A percentile compares a stretch with the other conserved stretches of the same genome.
phyloP scores from a whole-genome alignment of 2,888 invertebrate species.

The Himalopsyche japonica region DNA sequence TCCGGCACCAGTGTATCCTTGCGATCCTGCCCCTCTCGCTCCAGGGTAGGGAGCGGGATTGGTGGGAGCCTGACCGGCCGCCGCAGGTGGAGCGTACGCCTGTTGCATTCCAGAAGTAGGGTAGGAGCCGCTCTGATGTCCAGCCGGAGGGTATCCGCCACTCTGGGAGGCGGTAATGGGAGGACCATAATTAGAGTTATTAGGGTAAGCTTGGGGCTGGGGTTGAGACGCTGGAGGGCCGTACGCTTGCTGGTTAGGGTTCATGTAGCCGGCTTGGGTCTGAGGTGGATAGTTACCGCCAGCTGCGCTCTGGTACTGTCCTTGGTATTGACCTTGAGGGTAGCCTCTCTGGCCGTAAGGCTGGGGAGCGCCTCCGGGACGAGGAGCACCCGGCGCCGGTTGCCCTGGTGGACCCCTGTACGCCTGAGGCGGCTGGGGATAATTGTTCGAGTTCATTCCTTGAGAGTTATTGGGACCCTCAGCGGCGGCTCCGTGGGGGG shows the following conservation, averaged over 20 bases:
- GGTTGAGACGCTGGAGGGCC: slow-evolving; percentile 66
- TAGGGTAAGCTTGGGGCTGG: slow-evolving; percentile 69
- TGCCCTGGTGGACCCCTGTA: slow-evolving; percentile 59
- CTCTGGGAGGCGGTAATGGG: slow-evolving; percentile 62
- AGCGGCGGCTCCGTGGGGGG: slow-evolving; percentile 21
- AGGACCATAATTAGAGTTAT: slow-evolving; percentile 66
- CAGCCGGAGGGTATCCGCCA: slow-evolving; percentile 61
- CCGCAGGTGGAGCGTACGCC: slow-evolving; percentile 54
- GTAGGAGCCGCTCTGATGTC: slow-evolving; percentile 50
- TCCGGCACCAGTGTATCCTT: slow-evolving; percentile 56
- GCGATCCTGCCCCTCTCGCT: slow-evolving; percentile 45
- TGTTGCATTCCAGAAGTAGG: slow-evolving; percentile 55
- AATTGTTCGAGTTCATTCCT: slow-evolving; percentile 52
- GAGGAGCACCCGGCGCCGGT: slow-evolving; percentile 58
- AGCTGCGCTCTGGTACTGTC: slow-evolving; percentile 61
- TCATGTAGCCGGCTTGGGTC: slow-evolving; percentile 65
- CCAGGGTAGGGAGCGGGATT: slow-evolving; percentile 56
- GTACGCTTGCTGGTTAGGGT: slow-evolving; percentile 66
- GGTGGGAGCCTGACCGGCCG: slow-evolving; percentile 39
- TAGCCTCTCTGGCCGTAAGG: slow-evolving; percentile 70
- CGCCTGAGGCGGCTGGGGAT: slow-evolving; percentile 55
- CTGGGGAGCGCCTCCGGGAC: slow-evolving; percentile 62
- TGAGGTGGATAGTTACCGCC: slow-evolving; percentile 68
- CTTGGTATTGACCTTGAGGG: slow-evolving; percentile 69
- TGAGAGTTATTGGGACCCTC: slow-evolving; percentile 49